Evolutionary conservation across 2,797 vertebrate species (phyloP).

Genomic region (Mareca penelope): DNA sequence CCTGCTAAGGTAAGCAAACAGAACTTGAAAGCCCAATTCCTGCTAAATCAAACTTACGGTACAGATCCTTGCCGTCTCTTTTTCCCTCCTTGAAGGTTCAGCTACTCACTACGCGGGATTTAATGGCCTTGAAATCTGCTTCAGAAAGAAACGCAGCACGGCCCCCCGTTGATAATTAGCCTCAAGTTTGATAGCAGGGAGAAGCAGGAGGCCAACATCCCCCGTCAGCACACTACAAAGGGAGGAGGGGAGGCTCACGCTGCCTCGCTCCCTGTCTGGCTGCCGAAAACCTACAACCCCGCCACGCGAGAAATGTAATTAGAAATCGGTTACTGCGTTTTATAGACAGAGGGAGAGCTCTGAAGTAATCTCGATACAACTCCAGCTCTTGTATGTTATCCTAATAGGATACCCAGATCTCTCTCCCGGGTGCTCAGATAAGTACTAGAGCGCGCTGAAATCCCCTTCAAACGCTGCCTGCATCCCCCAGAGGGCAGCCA

Average conservation of each 20-base stretch:
- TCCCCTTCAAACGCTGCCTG: neutral
- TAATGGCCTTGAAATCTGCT: neutral
- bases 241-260: neutral
- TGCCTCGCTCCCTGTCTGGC: neutral
- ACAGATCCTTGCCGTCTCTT: neutral
- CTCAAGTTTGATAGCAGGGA: neutral
- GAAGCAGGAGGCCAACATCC: neutral
- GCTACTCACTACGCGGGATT: neutral
- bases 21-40: conserved; percentile 4
- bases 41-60: neutral
- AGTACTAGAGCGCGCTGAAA: neutral
- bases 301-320: neutral
- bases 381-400: neutral
- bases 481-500: too few relatives aligned
- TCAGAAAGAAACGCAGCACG: neutral
- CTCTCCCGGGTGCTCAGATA: neutral
- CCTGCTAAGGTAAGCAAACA: conserved; percentile 43
- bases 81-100: neutral
- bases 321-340: neutral
- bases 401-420: neutral
- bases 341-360: neutral
- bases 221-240: neutral
- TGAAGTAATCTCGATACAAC: neutral
- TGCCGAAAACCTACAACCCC: neutral
- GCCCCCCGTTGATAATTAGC: neutral